A percentile compares a stretch with the other conserved stretches of the same genome.
Evolutionary conservation across 2,797 vertebrate species (phyloP).

Genomic region (Sternarchorhynchus goeldii): DNA sequence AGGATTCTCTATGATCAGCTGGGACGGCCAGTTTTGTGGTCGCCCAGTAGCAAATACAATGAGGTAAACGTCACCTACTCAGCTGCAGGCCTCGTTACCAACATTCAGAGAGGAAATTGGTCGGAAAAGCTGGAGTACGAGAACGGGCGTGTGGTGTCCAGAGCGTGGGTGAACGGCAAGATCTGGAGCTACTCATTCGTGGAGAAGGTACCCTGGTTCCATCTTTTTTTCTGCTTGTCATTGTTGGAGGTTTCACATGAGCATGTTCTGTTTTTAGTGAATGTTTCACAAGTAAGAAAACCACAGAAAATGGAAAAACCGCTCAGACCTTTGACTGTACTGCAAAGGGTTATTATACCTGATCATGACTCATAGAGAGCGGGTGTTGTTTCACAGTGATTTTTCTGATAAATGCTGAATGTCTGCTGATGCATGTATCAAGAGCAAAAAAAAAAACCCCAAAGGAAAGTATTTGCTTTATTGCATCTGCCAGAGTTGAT

Average conservation of each 20-base stretch:
- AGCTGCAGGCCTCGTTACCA: constrained; percentile 82
- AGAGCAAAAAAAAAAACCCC: no score
- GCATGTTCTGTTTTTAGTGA: not conserved
- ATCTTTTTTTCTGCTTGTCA: not conserved
- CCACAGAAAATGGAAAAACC: not conserved
- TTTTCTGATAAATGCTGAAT: constrained; percentile 7
- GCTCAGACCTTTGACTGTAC: not conserved
- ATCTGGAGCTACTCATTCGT: constrained; percentile 98
- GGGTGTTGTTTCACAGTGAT: constrained; percentile 4
- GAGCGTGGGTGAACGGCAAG: constrained; percentile 95
- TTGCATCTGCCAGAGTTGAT: not conserved
- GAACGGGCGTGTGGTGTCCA: constrained; percentile 87
- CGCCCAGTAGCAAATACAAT: constrained; percentile 89
- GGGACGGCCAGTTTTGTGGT: constrained; percentile 90
- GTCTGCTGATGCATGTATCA: not conserved
- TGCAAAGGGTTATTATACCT: not conserved
- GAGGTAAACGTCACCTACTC: constrained; percentile 96
- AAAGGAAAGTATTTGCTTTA: not conserved
- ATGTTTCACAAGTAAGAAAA: not conserved
- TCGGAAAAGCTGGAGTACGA: constrained; percentile 94
- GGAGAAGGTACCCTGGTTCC: constrained; percentile 76
- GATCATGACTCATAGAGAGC: not conserved
- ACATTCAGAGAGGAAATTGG: constrained; percentile 91
- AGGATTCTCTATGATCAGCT: constrained; percentile 89
- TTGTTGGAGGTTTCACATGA: not conserved